A percentile compares a stretch with the other conserved stretches of the same genome.
Conservation (phyloP, 2,797 vertebrate species). For the Craterocephalus amniculus region DNA sequence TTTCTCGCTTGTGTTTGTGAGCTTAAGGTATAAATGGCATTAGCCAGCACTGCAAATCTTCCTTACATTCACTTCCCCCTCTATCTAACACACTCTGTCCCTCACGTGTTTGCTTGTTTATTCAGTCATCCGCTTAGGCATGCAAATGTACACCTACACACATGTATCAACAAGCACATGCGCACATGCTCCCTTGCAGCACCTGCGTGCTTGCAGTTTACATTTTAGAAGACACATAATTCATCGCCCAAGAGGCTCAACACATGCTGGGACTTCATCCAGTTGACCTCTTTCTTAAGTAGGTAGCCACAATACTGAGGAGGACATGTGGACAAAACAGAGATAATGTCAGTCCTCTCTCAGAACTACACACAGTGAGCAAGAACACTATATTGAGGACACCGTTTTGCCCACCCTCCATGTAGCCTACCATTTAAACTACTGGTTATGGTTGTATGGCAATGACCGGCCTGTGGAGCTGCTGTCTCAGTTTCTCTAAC, state of each 20-base stretch:
- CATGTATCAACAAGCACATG: conserved; percentile 39
- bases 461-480: conserved; percentile 55
- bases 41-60: conserved; percentile 40
- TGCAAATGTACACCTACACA: conserved; percentile 49
- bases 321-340: conserved; percentile 59
- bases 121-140: conserved; percentile 66
- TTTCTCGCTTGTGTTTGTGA: conserved; percentile 37
- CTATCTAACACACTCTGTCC: conserved; percentile 38
- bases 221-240: conserved; percentile 73
- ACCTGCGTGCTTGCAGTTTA: conserved; percentile 71
- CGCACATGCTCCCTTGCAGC: conserved; percentile 54
- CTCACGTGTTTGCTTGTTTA: conserved; percentile 61
- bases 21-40: conserved; percentile 46
- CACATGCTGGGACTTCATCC: conserved; percentile 71
- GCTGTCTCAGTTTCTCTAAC: conserved; percentile 61
- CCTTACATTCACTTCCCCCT: conserved; percentile 38
- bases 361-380: conserved; percentile 37
- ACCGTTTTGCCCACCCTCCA: conserved; percentile 37
- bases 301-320: conserved; percentile 61
- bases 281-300: conserved; percentile 77
- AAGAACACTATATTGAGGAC: conserved; percentile 42
- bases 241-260: conserved; percentile 65
- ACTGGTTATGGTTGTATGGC: conserved; percentile 56
- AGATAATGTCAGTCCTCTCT: conserved; percentile 55
- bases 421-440: conserved; percentile 53